Conservation (phyloP, 1,140 invertebrate genomes). For the Brachionus asplanchnoidis region DNA sequence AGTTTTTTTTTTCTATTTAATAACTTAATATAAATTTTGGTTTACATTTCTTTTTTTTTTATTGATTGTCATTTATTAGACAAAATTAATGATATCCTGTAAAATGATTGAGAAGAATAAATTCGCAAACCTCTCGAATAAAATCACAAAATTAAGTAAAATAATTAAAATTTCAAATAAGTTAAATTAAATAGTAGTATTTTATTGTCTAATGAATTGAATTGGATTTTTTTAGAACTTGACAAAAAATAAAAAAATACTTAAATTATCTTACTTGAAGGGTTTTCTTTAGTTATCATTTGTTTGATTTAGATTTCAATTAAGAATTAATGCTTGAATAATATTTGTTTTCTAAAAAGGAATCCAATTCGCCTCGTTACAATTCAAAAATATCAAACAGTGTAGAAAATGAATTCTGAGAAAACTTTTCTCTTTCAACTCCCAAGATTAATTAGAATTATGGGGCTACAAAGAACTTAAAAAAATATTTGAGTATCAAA, state of each 20-base stretch:
- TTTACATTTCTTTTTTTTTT: too few species aligned
- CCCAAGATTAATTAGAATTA: neutral
- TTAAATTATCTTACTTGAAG: conserved; percentile 13
- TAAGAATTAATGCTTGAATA: conserved; percentile 28
- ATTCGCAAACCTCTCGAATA: neutral
- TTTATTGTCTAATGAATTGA: neutral
- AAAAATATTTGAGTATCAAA: neutral
- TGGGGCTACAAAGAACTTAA: neutral
- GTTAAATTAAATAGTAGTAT: neutral
- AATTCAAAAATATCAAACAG: neutral
- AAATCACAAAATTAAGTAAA: neutral
- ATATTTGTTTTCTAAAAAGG: conserved; percentile 11
- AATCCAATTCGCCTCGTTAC: neutral
- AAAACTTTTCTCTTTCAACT: neutral
- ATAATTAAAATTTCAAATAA: neutral
- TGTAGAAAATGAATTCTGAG: neutral
- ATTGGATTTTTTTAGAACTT: neutral
- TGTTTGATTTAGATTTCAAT: conserved; percentile 21
- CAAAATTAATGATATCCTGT: too few species aligned
- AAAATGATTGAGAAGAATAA: too few species aligned
- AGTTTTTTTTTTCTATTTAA: too few species aligned
- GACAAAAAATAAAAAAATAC: neutral
- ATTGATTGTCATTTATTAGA: too few species aligned
- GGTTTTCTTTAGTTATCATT: neutral
- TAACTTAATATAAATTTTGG: too few species aligned